Evolutionary conservation across 2,797 vertebrate genomes (phyloP), one percentile per base, ranked within the genome.

Genomic region (Coendou prehensilis): DNA sequence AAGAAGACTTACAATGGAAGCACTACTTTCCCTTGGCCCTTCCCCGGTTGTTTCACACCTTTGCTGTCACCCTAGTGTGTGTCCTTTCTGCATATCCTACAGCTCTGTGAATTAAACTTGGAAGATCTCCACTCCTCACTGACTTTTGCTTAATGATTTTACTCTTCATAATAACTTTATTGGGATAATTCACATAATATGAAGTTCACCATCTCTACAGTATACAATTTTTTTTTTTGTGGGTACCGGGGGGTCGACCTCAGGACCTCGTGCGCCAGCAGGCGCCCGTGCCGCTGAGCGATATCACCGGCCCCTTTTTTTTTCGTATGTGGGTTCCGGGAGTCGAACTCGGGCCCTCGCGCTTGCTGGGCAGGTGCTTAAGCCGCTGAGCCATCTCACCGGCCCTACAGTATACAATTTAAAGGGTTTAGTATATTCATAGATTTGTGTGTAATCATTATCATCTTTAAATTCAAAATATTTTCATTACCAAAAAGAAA

Each of bases 111-210:
- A 20, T 93, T 82, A 91, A 87, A 76, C 59, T 84, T 63, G 9
- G 79, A 94, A 91, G 52, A 22, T 61, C 18, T 80, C 54, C 41
- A 76, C 67, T 94, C 30, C n/a, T 82, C 22, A 85, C 41, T 96
- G 82, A 67, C 64, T 95, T 85, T 86, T 59, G 23, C 22, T 87
- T 96, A 64, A 71, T 95, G 33, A 14, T 83, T 78, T 85, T 87
- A 79, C 87, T 91, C 91, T 84, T 84, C 57, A 61, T 76, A 81
- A 78, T 18, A 71, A 57, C 73, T 85, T 89, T 88, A 64, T 61
- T 93, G 73, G 78, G 30, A 64, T 63, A 79, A 89, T 56, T 92
- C 45, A 89, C 26, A 93, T 89, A 87, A 11, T 45, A 52, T 86
- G 64, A 92, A 78, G 92, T 61, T 84, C 17, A 57, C 26, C 23